Conservation (phyloP, 2,797 vertebrate species). For the Coregonus ussuriensis region DNA sequence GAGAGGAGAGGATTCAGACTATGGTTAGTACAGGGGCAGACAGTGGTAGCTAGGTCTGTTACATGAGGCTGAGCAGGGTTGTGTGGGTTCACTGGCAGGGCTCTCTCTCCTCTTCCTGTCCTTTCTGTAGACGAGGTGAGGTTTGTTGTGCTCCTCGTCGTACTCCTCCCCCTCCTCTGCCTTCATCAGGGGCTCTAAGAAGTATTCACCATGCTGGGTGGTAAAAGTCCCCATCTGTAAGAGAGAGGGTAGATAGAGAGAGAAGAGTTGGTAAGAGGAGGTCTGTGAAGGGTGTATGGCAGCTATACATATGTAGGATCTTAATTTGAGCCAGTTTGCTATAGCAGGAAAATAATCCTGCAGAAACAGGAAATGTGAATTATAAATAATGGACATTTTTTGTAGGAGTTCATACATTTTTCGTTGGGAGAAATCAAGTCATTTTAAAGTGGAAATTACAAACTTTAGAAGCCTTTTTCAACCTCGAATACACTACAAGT, state of each 20-base stretch:
- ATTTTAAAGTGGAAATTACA: not conserved
- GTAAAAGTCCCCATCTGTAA: slow-evolving; percentile 92
- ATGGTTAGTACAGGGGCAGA: not conserved
- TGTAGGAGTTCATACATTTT: not conserved
- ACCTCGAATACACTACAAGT: too few species aligned
- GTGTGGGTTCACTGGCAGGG: slow-evolving; percentile 43
- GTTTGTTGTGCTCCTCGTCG: slow-evolving; percentile 91
- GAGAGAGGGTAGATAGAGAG: slow-evolving; percentile 9
- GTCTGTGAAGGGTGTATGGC: slow-evolving; percentile 11
- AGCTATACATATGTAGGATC: not conserved
- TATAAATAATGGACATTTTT: not conserved
- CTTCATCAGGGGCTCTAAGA: slow-evolving; percentile 91
- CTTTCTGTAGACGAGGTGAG: slow-evolving; percentile 90
- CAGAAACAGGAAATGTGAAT: too few species aligned
- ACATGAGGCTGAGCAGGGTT: slow-evolving; percentile 88
- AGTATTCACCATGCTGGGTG: slow-evolving; percentile 88
- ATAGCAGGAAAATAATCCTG: too few species aligned
- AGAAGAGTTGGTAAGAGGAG: slow-evolving; percentile 4
- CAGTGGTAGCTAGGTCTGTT: slow-evolving; percentile 61
- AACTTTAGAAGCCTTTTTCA: too few species aligned
- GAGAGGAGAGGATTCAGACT: not conserved
- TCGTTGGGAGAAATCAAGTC: not conserved
- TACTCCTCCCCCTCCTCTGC: slow-evolving; percentile 77
- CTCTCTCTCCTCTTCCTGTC: slow-evolving; percentile 70
- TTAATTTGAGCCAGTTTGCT: not conserved